Conservation (phyloP, 2,797 vertebrate species). For the Linurgus olivaceus region DNA sequence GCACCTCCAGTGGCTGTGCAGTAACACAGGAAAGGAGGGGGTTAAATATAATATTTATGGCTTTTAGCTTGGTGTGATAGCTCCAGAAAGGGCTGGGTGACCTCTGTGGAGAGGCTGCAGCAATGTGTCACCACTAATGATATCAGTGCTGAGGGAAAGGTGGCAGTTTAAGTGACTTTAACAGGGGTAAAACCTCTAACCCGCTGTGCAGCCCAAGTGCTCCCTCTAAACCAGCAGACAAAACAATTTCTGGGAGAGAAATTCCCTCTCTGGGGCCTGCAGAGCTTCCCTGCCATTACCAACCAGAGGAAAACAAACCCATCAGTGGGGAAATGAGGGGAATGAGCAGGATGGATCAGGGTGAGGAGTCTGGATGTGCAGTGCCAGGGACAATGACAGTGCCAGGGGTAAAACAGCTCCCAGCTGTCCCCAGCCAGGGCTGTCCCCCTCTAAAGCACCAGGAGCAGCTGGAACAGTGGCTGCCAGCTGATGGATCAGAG, state of each 20-base stretch:
- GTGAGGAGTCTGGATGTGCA: not conserved
- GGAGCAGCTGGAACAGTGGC: not conserved
- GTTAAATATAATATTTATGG: not conserved
- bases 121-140: constrained; percentile 34
- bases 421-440: not conserved
- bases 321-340: not conserved
- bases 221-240: not conserved
- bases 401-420: accelerated
- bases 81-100: constrained; percentile 12
- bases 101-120: constrained; percentile 30
- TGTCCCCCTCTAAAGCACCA: not conserved
- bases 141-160: constrained; percentile 32
- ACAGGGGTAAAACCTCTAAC: constrained; percentile 41
- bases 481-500: not conserved
- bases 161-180: constrained; percentile 32
- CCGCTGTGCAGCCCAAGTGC: constrained; percentile 24
- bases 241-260: constrained; percentile 10
- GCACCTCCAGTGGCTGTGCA: not conserved
- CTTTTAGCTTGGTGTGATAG: not conserved
- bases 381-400: not conserved
- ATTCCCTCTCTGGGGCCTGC: not conserved
- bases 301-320: not conserved
- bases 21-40: not conserved
- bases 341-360: not conserved
- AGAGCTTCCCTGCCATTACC: not conserved